Conservation (phyloP, 2,888 invertebrate species). For the Harpalus rufipes region DNA sequence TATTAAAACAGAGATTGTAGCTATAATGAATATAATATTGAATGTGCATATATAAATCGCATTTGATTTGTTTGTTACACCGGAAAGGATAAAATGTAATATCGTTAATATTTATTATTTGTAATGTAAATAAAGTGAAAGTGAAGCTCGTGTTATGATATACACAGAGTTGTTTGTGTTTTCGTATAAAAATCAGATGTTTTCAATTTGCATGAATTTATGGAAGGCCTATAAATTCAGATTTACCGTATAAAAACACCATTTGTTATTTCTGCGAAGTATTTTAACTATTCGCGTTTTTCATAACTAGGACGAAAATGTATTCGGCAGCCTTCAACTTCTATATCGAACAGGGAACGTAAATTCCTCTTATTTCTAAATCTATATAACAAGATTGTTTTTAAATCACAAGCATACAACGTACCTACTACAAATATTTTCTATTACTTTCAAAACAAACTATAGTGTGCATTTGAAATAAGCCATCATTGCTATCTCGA, state of each 20-base stretch:
- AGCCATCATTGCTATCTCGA: no score
- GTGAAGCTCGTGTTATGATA: slow-evolving; percentile 14
- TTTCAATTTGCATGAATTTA: slow-evolving; percentile 41
- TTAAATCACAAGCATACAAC: neutral
- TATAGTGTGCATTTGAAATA: no score
- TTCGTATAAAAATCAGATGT: slow-evolving; percentile 45
- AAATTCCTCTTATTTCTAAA: neutral
- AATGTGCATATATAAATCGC: neutral
- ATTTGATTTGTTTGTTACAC: neutral
- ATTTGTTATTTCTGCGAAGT: slow-evolving; percentile 19
- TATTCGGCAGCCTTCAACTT: neutral
- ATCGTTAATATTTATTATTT: slow-evolving; percentile 25
- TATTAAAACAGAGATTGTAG: neutral
- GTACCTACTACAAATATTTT: neutral
- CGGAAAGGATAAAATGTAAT: neutral
- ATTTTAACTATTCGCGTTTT: slow-evolving; percentile 6
- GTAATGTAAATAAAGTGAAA: neutral
- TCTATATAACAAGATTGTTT: no score
- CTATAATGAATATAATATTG: neutral
- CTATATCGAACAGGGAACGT: neutral
- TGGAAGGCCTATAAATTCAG: slow-evolving; percentile 11
- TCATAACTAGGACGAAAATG: neutral
- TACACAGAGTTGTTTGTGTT: slow-evolving; percentile 22
- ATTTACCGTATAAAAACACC: slow-evolving; percentile 6
- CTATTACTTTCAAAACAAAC: no score